Evolutionary conservation across 2,797 vertebrate genomes (phyloP), one percentile per base, ranked within the genome.

Genomic region (Cygnus olor): DNA sequence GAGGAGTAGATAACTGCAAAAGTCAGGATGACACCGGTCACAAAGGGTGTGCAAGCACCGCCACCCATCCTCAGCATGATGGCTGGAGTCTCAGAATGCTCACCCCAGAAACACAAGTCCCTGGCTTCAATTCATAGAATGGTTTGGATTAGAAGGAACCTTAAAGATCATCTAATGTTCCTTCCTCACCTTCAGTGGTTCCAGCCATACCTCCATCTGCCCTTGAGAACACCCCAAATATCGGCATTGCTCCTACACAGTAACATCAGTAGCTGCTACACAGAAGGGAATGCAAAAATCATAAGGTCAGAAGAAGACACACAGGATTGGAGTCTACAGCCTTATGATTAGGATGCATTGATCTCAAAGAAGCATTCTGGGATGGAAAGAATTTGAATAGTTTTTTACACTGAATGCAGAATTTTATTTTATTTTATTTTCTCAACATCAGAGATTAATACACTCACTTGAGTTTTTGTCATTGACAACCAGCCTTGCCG

Each of bases 11-110:
- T 21, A 71, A 54, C 16, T 40, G 56, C 9, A 32, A 25, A 34
- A 42, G 34, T 28, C 66, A 27, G 22, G 8, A 7, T 2, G 2
- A 13, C 60, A 22, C 17, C 2, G 24, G 16, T 45, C 44, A 56
- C 24, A 4, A 1, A 10, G 11, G 30, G 6, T 8, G 9, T 16
- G 58, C 10, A n/a, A 25, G 10, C 34, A 78, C 69, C 36, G 34
- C 4, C 25, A 15, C 7, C 4, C 17, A 10, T 0, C 28, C 60
- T 8, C 60, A 42, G 2, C 10, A 18, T 17, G 57, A 11, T 4
- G 14, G 6, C 10, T 58, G 22, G 19, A 76, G 22, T 38, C n/a
- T 54, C 63, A 11, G 3, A 1, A 15, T 14, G 14, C 24, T 78
- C 24, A 9, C 6, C 4, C 16, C 70, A 58, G 38, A 49, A 18